Conservation (phyloP, 2,113 vertebrate species). For the Vulpes vulpes region DNA sequence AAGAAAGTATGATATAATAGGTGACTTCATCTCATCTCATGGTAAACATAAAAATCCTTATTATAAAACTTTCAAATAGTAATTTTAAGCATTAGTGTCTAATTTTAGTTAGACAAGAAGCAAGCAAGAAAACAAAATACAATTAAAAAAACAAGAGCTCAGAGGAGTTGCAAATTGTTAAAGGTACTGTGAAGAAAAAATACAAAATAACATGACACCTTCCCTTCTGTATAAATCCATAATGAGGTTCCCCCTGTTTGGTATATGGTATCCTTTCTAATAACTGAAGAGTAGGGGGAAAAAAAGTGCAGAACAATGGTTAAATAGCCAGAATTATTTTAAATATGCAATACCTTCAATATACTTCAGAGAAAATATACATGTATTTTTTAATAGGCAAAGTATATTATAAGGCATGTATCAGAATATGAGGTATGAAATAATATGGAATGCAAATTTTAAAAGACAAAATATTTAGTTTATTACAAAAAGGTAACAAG, state of each 20-base stretch:
- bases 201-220: neutral
- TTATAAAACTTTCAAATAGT: neutral
- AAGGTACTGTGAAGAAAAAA: neutral
- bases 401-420: neutral
- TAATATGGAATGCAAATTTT: neutral
- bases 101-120: neutral
- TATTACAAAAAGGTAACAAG: neutral
- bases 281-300: neutral
- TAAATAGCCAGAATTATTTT: conserved; percentile 14
- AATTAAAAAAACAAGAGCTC: neutral
- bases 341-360: neutral
- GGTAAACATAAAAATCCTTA: neutral
- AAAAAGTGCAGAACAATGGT: neutral
- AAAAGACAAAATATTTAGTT: neutral
- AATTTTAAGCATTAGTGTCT: neutral
- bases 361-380: neutral
- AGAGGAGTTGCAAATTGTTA: neutral
- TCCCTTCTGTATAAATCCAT: neutral
- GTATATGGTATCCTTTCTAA: neutral
- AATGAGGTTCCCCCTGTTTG: neutral
- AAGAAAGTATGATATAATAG: neutral
- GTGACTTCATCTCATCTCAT: neutral
- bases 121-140: neutral
- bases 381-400: conserved; percentile 15
- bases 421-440: neutral